Evolutionary conservation across 2,113 vertebrate species (phyloP), one percentile per base, ranked within the genome.

Genomic region (Fregetta grallaria): DNA sequence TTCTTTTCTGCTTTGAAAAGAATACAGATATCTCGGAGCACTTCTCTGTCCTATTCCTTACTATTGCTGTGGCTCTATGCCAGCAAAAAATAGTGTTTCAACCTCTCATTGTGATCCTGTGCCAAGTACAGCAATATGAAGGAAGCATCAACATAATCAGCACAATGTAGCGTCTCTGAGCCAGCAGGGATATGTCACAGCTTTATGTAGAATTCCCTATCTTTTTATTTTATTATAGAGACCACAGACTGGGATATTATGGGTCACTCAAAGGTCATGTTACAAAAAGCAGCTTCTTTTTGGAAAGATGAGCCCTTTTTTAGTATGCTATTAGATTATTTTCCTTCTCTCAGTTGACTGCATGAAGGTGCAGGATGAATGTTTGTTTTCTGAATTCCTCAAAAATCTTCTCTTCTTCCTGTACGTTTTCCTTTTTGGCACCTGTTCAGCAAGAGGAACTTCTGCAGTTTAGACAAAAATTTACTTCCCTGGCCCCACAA

Each of bases 41-140:
- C 27, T 94, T 87, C 61, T 93, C 74, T 76, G 50, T 79, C 47
- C 16, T 86, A 15, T 85, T 96, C 59, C 72, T 95, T 95, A 90
- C 90, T 85, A 83, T 85, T 96, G 23, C 27, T 71, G n/a, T 97
- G 97, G 98, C 93, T 78, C 44, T 42, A 12, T 61, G 97, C 98
- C 98, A 98, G 80, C 70, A 95, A 95, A 96, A 97, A 96, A 93
- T 68, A 97, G 85, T 90, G 95, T 83, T 98, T 93, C 96, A 97
- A 81, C 78, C 86, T 96, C 82, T 95, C 76, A 91, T 96, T 98
- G 97, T 98, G 98, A 98, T 98, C 97, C 63, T 85, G 66, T 1
- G 98, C 98, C 98, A 98, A 98, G 88, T 91, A 98, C 96, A 98
- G 97, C 98, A 98, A 93, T 97, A 88, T 45, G 95, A 97, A 97